phyloP scores from a whole-genome alignment of 2,797 vertebrate genomes.

The Podarcis siculus region DNA sequence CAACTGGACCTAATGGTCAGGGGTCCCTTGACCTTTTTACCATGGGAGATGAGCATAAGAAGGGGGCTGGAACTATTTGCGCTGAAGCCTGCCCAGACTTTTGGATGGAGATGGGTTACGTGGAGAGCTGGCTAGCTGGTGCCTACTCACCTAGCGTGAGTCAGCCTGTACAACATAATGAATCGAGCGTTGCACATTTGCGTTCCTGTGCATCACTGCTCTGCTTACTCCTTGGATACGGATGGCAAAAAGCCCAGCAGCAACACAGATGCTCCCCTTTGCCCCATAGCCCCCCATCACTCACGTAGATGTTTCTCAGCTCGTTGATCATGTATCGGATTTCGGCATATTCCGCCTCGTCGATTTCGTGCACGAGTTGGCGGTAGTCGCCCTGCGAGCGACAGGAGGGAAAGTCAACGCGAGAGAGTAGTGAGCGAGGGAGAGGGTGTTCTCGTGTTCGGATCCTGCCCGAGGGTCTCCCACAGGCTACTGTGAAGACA shows the following conservation, averaged over 20 bases:
- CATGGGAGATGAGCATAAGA: background rate
- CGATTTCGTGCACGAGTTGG: slow-evolving; percentile 89
- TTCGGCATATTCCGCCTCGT: slow-evolving; percentile 87
- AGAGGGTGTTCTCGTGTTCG: too few species aligned
- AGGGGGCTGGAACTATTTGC: background rate
- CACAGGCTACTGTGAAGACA: too few species aligned
- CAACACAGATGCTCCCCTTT: background rate
- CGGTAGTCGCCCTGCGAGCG: slow-evolving; percentile 86
- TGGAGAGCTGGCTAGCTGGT: too few species aligned
- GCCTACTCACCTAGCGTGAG: too few species aligned
- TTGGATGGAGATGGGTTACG: background rate
- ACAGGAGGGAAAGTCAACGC: fast-evolving
- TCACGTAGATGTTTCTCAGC: slow-evolving; percentile 87
- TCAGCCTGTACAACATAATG: too few species aligned
- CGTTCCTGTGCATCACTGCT: background rate
- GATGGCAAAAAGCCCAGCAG: background rate
- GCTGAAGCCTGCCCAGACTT: background rate
- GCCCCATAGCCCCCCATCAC: background rate
- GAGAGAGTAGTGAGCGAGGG: too few species aligned
- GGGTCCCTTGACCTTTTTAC: too few species aligned
- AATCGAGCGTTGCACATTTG: background rate
- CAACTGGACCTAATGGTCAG: too few species aligned
- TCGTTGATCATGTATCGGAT: slow-evolving; percentile 87
- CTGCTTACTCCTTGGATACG: background rate
- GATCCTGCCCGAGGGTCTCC: too few species aligned